phyloP scores from a whole-genome alignment of 1,140 invertebrate genomes.

The Drosophila kepulauana region DNA sequence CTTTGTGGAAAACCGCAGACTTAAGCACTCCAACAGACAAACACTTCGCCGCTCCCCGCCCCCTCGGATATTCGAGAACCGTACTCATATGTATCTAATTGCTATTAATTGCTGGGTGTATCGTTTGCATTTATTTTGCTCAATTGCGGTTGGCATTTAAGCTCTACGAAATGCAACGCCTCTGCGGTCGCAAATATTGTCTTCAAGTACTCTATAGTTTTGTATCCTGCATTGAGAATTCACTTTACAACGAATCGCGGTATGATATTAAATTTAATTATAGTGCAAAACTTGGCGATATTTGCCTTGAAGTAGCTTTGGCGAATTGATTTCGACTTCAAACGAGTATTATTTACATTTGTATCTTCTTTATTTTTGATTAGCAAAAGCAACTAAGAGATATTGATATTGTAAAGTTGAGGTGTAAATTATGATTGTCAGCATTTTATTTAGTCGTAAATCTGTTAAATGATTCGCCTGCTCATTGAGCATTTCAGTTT shows the following conservation, averaged over 20 bases:
- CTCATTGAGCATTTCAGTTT: neutral
- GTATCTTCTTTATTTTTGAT: no score
- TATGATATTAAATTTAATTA: no score
- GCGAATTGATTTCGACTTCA: no score
- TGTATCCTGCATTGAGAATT: constrained; percentile 9
- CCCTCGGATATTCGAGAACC: constrained; percentile 9
- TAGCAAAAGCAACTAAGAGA: no score
- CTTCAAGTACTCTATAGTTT: constrained; percentile 12
- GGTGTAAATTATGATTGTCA: neutral
- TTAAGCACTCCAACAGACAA: neutral
- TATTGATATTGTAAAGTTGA: no score
- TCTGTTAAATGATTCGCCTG: no score
- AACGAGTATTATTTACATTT: no score
- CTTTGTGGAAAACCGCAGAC: constrained; percentile 36
- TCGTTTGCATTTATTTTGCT: constrained; percentile 61
- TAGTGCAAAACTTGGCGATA: no score
- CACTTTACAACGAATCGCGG: neutral
- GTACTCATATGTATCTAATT: constrained; percentile 44
- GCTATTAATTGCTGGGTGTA: constrained; percentile 59
- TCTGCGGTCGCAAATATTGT: constrained; percentile 11
- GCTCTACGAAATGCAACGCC: constrained; percentile 30
- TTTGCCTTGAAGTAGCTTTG: no score
- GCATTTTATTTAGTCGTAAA: neutral
- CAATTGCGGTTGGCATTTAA: constrained; percentile 60
- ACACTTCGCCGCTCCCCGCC: neutral